Evolutionary conservation across 2,888 invertebrate species (phyloP).

Genomic region (Strigamia crassipes): DNA sequence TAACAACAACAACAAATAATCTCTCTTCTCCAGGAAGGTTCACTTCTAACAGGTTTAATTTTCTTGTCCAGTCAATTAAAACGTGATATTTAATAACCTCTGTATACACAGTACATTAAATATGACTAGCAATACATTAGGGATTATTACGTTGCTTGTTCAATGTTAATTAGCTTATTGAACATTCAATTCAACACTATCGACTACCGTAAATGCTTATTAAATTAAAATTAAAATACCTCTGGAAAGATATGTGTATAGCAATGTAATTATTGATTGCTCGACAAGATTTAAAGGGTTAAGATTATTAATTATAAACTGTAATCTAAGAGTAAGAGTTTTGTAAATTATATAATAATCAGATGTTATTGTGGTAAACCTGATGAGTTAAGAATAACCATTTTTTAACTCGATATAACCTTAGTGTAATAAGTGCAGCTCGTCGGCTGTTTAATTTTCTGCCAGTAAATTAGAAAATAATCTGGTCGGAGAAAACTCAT

Average conservation of each 20-base stretch:
- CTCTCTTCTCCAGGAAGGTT: too few relatives aligned
- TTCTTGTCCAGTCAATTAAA: too few relatives aligned
- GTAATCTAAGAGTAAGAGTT: too few relatives aligned
- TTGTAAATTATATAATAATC: neutral
- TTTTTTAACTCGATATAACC: constrained; percentile 19
- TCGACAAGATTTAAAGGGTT: too few relatives aligned
- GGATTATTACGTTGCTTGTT: neutral
- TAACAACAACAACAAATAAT: neutral
- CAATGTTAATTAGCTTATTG: neutral
- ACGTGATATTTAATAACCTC: neutral
- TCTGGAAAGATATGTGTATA: too few relatives aligned
- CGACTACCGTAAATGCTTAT: neutral
- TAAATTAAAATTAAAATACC: too few relatives aligned
- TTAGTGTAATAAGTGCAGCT: neutral
- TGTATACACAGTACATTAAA: neutral
- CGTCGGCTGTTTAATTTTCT: constrained; percentile 37
- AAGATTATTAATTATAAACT: too few relatives aligned
- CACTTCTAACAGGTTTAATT: too few relatives aligned
- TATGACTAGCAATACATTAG: neutral
- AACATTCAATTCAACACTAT: neutral
- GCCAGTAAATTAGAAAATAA: constrained; percentile 40
- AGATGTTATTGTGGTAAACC: constrained; percentile 1
- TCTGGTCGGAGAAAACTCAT: constrained; percentile 37
- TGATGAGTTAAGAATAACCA: constrained; percentile 30
- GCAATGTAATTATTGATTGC: too few relatives aligned